Evolutionary conservation across 2,113 vertebrate genomes (phyloP).

Genomic region (Lophura nycthemera): DNA sequence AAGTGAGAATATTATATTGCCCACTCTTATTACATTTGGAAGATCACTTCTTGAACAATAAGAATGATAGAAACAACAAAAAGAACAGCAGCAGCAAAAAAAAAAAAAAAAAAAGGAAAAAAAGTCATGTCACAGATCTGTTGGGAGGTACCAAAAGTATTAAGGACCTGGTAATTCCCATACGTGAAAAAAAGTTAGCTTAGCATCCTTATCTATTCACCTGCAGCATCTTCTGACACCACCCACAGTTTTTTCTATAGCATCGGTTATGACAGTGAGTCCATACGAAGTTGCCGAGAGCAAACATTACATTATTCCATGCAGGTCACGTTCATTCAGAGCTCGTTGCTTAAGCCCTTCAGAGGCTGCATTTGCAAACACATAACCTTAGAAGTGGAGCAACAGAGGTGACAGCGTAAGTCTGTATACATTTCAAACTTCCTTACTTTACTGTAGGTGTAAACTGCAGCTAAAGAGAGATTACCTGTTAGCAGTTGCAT

Average conservation of each 20-base stretch:
- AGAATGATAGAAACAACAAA: not conserved
- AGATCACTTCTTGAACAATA: not conserved
- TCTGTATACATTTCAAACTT: not conserved
- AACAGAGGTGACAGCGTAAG: not conserved
- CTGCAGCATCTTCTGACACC: not conserved
- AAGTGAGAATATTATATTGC: not conserved
- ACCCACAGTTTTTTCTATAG: fast-evolving
- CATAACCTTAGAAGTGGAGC: not conserved
- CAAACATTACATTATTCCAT: not conserved
- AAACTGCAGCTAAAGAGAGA: not conserved
- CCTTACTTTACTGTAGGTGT: not conserved
- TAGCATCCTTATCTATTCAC: not conserved
- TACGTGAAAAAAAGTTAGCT: not conserved
- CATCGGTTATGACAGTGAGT: not conserved
- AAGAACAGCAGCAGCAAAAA: not conserved
- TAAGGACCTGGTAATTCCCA: not conserved
- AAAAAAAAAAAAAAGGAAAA: not conserved
- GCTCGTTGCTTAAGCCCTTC: not conserved
- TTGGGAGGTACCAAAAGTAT: not conserved
- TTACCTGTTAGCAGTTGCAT: conserved; percentile 3
- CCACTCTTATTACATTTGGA: not conserved
- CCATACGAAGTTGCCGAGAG: not conserved
- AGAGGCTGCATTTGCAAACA: not conserved
- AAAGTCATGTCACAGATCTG: too few species aligned
- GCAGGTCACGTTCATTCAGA: not conserved